Evolutionary conservation across 2,113 vertebrate genomes (phyloP), one percentile per base, ranked within the genome.

Genomic region (Proteles cristata): DNA sequence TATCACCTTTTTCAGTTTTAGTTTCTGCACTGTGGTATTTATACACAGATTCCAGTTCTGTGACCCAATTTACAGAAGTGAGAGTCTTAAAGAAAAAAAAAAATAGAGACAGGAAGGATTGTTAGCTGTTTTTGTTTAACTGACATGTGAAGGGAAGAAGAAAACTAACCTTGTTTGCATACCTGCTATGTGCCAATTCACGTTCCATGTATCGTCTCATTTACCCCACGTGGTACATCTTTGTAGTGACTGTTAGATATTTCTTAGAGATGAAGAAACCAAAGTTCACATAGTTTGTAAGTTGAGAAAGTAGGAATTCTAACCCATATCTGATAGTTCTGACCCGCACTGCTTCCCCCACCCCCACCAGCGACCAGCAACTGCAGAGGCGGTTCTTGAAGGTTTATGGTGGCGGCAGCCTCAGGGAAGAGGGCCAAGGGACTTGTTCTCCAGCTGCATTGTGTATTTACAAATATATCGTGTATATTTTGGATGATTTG

Each of bases 21-120:
- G 11, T 55, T 94, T 93, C 48, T 90, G 28, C 50, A 74, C 23
- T 71, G 5, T 73, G 48, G 23, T 86, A 79, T 90, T 83, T 84
- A 48, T 58, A 48, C 43, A 28, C 33, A 92, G 21, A 87, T 79
- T 83, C 21, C 26, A 96, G 14, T 77, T 92, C 43, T 66, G 1
- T 88, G 50, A 80, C 45, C 9, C 65, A 76, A 1, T n/a, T 96
- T 80, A 89, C 39, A 87, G 45, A 73, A 81, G 15, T 66, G 19
- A 77, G 55, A 45, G 4, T 90, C 55, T 93, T 71, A 68, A 45
- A 35, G n/a, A 21, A 19, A 35, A 76, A 82, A 86, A 80, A n/a
- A 14, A 76, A 31, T 33, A 19, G 55, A 55, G 94, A 16, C 15
- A 55, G 31, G 23, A 96, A 95, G 39, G 53, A 74, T 68, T 45